These are phyloP conservation scores for Margarornis squamiger DNA, from an alignment of 2,797 vertebrate genomes.

Conservation along the genomic window DNA sequence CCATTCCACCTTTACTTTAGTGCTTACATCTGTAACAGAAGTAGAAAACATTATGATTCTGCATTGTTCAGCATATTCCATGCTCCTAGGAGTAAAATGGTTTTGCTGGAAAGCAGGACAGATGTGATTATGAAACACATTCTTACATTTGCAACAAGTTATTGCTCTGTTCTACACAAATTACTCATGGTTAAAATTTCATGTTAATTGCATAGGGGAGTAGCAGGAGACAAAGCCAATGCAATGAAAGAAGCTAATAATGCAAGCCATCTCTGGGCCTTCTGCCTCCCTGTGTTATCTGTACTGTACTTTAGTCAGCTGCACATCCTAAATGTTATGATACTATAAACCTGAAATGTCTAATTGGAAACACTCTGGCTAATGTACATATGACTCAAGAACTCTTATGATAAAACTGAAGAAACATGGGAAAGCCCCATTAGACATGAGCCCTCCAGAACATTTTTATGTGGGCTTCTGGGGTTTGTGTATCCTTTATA, in stretches of 20 bases:
- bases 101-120: neutral
- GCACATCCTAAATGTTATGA: neutral
- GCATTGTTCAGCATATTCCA: neutral
- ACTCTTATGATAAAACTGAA: neutral
- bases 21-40: neutral
- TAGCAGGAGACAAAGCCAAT: neutral
- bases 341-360: neutral
- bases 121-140: neutral
- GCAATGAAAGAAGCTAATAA: constrained; percentile 3
- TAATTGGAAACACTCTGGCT: neutral
- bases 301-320: neutral
- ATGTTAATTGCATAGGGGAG: neutral
- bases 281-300: neutral
- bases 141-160: neutral
- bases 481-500: neutral
- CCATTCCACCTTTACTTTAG: neutral
- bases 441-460: neutral
- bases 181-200: neutral
- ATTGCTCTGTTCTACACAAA: neutral
- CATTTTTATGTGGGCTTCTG: neutral
- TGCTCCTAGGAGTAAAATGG: neutral
- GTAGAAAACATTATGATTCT: neutral
- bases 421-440: neutral
- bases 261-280: neutral
- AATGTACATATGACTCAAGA: neutral